Conservation (phyloP, 2,888 invertebrate species). For the Macaria notata region DNA sequence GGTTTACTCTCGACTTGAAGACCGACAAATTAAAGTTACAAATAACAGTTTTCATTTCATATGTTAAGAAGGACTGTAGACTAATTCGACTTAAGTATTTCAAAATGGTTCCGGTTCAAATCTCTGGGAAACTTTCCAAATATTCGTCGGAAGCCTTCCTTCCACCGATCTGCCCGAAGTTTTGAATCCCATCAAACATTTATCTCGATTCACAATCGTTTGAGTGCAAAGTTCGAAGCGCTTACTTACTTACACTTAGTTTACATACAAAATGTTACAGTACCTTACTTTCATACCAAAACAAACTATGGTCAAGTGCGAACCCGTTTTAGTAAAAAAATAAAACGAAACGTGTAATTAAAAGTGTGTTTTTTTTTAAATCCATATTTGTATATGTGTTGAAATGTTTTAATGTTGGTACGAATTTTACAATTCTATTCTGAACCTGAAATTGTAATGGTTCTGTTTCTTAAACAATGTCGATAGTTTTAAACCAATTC, state of each 20-base stretch:
- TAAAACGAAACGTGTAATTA: neutral
- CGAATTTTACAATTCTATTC: neutral
- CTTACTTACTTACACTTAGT: conserved; percentile 27
- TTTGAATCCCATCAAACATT: conserved; percentile 39
- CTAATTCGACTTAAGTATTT: too few species aligned
- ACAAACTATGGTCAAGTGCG: neutral
- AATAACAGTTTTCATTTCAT: too few species aligned
- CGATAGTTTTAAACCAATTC: too few species aligned
- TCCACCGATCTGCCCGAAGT: conserved; percentile 20
- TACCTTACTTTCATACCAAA: neutral
- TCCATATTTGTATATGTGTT: neutral
- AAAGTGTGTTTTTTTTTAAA: neutral
- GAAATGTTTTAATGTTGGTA: neutral
- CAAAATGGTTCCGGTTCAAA: neutral
- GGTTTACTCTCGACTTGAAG: too few species aligned
- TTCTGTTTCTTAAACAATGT: too few species aligned
- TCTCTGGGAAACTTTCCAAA: conserved; percentile 27
- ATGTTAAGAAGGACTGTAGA: too few species aligned
- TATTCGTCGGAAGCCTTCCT: conserved; percentile 21
- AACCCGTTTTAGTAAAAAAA: neutral
- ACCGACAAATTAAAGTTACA: too few species aligned
- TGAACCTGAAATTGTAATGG: too few species aligned
- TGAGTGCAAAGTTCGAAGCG: conserved; percentile 41
- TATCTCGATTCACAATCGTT: conserved; percentile 39
- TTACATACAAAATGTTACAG: neutral